Evolutionary conservation across 2,888 invertebrate species (phyloP).

Genomic region (Caenorhabditis zanzibari): DNA sequence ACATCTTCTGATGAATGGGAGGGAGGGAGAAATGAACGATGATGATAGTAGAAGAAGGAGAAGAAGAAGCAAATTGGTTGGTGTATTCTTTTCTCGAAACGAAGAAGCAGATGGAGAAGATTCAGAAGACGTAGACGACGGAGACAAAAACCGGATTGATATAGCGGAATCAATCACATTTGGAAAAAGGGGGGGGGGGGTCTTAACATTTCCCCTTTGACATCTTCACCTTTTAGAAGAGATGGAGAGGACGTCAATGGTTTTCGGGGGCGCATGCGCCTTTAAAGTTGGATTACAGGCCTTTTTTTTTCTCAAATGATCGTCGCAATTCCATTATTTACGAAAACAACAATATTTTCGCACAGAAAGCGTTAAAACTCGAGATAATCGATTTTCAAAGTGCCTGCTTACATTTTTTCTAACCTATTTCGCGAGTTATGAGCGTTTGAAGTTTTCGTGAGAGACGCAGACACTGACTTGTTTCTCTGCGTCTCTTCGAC

Average conservation of each 20-base stretch:
- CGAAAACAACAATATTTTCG: no score
- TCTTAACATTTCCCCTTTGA: slow-evolving; percentile 22
- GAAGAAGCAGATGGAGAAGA: slow-evolving; percentile 6
- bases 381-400: no score
- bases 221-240: slow-evolving; percentile 29
- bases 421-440: no score
- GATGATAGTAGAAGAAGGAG: slow-evolving; percentile 4
- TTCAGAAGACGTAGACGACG: background rate
- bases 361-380: no score
- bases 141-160: slow-evolving; percentile 26
- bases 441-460: no score
- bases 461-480: no score
- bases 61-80: slow-evolving; percentile 5
- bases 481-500: no score
- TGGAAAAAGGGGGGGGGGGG: background rate
- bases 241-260: background rate
- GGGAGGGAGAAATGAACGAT: background rate
- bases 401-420: no score
- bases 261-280: background rate
- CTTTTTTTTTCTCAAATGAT: background rate
- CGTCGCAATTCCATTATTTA: no score
- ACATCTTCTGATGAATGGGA: background rate
- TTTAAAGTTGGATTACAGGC: background rate
- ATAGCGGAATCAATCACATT: slow-evolving; percentile 32
- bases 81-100: slow-evolving; percentile 21